Base-by-base conservation (phyloP, 2,113 vertebrate genomes). In the Antennarius striatus region DNA sequence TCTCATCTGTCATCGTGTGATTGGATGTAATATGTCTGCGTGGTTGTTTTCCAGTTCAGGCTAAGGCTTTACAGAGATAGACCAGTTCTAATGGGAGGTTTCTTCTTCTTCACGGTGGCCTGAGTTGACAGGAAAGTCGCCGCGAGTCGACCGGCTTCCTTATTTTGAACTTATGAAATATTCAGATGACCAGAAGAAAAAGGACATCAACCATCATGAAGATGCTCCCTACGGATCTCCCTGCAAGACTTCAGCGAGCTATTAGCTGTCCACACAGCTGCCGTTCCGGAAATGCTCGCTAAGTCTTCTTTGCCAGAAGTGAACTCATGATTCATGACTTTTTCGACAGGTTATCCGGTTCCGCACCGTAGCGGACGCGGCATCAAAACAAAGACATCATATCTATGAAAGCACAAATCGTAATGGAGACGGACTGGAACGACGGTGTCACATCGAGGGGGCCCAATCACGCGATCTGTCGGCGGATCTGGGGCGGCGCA, bases 81-180 rank as follows among this genome's bases (percentile, higher is more conserved):
- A 42, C 10, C 47, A 22, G 56, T 59, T 60, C 70, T 64, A n/a
- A 63, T 45, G 3, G 6, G 29, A 64, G 49, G 52, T 16, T 9
- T 13, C 10, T 15, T 39, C 56, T 63, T 62, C 64, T 68, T 39
- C 32, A 50, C 63, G 36, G 36, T n/a, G 22, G 52, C 2, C 7
- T 50, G 14, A 42, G 55, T 60, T 56, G 63, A 57, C 48, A 49
- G 79, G 73, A 83, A 71, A 79, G 47, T 39, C 48, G 60, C 63
- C 40, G 68, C 28, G 56, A 80, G 77, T 36, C 15, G 32, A 50
- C 61, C 55, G 73, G 56, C 68, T 62, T 64, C 68, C 67, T 6
- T 63, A 39, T 56, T 72, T 80, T 63, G 64, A 75, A 73, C 59
- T 70, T 73, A 84, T 88, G 69, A 89, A 89, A 87, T 88, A 89